Percentiles rank a stretch among this genome's conserved stretches.
phyloP scores from a whole-genome alignment of 2,888 invertebrate genomes.

The Nasonovia ribisnigri region DNA sequence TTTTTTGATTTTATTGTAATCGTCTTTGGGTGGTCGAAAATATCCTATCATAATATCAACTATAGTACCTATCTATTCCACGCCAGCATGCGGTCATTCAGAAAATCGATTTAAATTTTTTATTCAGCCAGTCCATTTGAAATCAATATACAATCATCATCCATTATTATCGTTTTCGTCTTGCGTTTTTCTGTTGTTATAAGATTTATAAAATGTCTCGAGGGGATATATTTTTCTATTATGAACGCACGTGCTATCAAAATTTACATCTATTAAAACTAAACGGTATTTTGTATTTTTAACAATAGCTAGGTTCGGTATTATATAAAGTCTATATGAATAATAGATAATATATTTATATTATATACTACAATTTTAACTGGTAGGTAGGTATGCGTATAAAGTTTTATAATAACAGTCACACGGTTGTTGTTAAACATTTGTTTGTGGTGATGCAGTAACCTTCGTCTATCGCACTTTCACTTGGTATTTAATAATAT shows the following conservation, averaged over 20 bases:
- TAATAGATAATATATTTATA: not conserved
- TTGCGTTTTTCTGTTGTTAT: conserved; percentile 34
- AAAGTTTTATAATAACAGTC: conserved; percentile 11
- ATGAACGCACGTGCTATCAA: conserved; percentile 32
- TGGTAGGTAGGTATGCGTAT: conserved; percentile 5
- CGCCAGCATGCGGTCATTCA: conserved; percentile 43
- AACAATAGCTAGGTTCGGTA: conserved; percentile 2
- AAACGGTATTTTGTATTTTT: conserved; percentile 40
- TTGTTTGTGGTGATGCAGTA: conserved; percentile 36
- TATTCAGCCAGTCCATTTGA: conserved; percentile 26
- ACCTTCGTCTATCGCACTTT: conserved; percentile 58
- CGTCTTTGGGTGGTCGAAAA: conserved; percentile 57
- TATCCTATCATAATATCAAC: conserved; percentile 12
- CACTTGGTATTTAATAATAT: conserved; percentile 50
- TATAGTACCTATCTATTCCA: conserved; percentile 7
- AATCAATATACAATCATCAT: conserved; percentile 19
- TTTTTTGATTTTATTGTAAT: conserved; percentile 6
- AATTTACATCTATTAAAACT: conserved; percentile 43
- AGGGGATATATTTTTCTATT: conserved; percentile 34
- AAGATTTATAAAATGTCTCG: not conserved
- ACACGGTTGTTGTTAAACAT: conserved; percentile 19
- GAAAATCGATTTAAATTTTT: conserved; percentile 48
- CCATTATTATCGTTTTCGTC: conserved; percentile 1
- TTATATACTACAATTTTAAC: conserved; percentile 19
- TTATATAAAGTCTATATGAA: not conserved